Evolutionary conservation across 2,797 vertebrate genomes (phyloP).

Genomic region (Helicolenus hilgendorfi): DNA sequence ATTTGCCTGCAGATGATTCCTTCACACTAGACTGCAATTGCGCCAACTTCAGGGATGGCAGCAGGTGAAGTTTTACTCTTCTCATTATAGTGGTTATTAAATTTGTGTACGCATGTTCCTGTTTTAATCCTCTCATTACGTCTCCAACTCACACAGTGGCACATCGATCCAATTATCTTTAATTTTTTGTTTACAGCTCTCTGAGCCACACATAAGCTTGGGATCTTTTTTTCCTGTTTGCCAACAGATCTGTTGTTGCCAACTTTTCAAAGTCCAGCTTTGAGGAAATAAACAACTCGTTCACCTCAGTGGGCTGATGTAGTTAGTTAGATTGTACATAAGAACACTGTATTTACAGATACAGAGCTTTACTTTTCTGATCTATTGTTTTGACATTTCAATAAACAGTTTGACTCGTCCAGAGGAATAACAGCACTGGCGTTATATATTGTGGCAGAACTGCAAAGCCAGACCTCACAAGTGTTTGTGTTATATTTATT

Average conservation of each 20-base stretch:
- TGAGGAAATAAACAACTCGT: slow-evolving; percentile 55
- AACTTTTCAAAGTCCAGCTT: slow-evolving; percentile 37
- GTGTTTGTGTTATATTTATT: slow-evolving; percentile 42
- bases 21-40: slow-evolving; percentile 9
- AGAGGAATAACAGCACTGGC: slow-evolving; percentile 29
- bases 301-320: slow-evolving; percentile 39
- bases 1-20: slow-evolving; percentile 39
- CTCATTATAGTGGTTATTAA: slow-evolving; percentile 31
- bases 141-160: slow-evolving; percentile 43
- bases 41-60: slow-evolving; percentile 18
- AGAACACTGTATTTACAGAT: slow-evolving; percentile 45
- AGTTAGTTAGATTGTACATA: slow-evolving; percentile 18
- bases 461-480: slow-evolving; percentile 23
- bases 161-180: slow-evolving; percentile 30
- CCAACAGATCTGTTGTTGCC: slow-evolving; percentile 40
- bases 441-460: slow-evolving; percentile 44
- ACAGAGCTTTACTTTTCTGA: slow-evolving; percentile 33
- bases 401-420: slow-evolving; percentile 65
- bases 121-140: slow-evolving; percentile 37
- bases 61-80: slow-evolving; percentile 41
- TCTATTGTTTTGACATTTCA: slow-evolving; percentile 69
- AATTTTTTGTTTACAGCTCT: slow-evolving; percentile 53
- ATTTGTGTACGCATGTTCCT: background rate
- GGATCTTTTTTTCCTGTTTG: slow-evolving; percentile 1
- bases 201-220: slow-evolving; percentile 22